Percentiles rank a stretch among this genome's conserved stretches.
Evolutionary conservation across 35 echinoderm and acorn worm species (phyloP).

Genomic region (Eucidaris tribuloides): DNA sequence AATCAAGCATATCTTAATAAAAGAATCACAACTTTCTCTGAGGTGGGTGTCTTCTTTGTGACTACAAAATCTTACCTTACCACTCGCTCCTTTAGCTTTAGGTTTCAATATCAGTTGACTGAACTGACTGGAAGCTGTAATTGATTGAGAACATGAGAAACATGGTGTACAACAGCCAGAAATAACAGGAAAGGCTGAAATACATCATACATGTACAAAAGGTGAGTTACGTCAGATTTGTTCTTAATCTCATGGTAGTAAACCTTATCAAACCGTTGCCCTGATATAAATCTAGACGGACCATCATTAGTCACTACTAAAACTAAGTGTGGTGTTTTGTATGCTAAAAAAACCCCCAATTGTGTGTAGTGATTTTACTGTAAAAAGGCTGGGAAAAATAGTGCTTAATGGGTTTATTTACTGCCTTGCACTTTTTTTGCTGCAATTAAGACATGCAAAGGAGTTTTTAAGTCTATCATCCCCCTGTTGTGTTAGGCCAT

Average conservation of each 20-base stretch:
- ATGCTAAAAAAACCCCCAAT: too few species aligned
- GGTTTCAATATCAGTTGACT: constrained; percentile 75
- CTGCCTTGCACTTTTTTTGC: too few species aligned
- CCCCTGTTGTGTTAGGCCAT: too few species aligned
- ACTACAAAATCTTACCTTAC: constrained; percentile 47
- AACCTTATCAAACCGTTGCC: too few species aligned
- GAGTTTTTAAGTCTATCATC: too few species aligned
- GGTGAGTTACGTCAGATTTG: not conserved
- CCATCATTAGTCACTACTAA: too few species aligned
- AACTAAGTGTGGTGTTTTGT: too few species aligned
- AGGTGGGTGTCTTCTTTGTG: not conserved
- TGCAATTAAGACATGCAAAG: too few species aligned
- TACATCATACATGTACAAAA: not conserved
- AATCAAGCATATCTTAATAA: not conserved
- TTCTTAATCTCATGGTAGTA: not conserved
- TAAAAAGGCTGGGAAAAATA: too few species aligned
- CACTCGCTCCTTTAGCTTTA: constrained; percentile 59
- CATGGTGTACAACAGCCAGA: not conserved
- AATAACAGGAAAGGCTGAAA: not conserved
- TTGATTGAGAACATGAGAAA: not conserved
- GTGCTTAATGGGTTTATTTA: too few species aligned
- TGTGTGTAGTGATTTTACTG: too few species aligned
- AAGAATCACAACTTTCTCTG: not conserved
- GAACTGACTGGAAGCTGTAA: constrained; percentile 70
- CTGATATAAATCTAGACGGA: too few species aligned